These are phyloP conservation scores for Hipparchia sbordonii DNA, from an alignment of 2,888 invertebrate species.

Conservation along the genomic window DNA sequence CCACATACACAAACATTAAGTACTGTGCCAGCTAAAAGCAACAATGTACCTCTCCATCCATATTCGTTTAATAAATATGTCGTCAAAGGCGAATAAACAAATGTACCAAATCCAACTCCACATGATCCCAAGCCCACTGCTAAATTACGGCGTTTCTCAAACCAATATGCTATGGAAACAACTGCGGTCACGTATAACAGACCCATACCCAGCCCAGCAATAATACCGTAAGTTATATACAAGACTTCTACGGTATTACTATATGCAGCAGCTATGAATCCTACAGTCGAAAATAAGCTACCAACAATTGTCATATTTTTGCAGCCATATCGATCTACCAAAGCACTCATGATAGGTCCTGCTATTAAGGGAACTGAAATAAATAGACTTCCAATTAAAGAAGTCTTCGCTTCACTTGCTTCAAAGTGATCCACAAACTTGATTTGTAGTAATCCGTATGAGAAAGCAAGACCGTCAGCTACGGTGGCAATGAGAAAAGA, in stretches of 20 bases:
- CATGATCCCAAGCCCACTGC: slow-evolving; percentile 95
- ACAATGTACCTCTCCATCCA: slow-evolving; percentile 91
- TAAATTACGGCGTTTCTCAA: slow-evolving; percentile 92
- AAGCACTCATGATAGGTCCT: slow-evolving; percentile 92
- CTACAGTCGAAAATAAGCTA: slow-evolving; percentile 87
- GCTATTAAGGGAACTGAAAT: slow-evolving; percentile 94
- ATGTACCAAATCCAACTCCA: slow-evolving; percentile 95
- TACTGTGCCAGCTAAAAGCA: slow-evolving; percentile 91
- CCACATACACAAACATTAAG: slow-evolving; percentile 94
- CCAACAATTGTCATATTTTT: slow-evolving; percentile 89
- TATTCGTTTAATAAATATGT: slow-evolving; percentile 88
- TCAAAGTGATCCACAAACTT: slow-evolving; percentile 90
- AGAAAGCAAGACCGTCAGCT: slow-evolving; percentile 96
- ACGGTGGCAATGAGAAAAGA: slow-evolving; percentile 94
- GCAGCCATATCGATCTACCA: slow-evolving; percentile 93
- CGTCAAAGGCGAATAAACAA: slow-evolving; percentile 93
- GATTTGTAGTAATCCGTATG: slow-evolving; percentile 93
- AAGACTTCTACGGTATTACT: slow-evolving; percentile 89
- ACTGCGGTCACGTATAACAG: slow-evolving; percentile 94
- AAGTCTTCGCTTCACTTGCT: slow-evolving; percentile 91
- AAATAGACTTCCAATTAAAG: slow-evolving; percentile 94
- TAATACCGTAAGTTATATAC: slow-evolving; percentile 91
- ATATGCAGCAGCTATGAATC: slow-evolving; percentile 89
- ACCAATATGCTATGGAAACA: slow-evolving; percentile 96
- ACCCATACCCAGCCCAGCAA: slow-evolving; percentile 93